These are phyloP conservation scores for Diadumene lineata DNA, from an alignment of 92 coral and sea anemone genomes.

Conservation along the genomic window DNA sequence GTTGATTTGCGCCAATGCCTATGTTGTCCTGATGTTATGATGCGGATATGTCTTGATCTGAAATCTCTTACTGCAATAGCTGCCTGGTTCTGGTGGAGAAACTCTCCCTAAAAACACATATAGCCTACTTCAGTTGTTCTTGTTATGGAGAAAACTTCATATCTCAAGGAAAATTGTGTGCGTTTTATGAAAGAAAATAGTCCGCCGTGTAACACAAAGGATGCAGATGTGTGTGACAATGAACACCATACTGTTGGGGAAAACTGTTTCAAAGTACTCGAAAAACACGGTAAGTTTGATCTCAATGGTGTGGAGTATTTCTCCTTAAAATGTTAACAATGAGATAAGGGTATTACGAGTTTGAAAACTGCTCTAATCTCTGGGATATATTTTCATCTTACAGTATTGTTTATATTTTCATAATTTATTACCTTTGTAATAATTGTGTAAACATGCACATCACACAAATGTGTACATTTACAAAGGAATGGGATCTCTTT, in stretches of 20 bases:
- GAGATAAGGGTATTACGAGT: too few species aligned
- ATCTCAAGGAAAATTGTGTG: background rate
- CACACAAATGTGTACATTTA: too few species aligned
- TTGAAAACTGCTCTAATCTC: too few species aligned
- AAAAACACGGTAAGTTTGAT: conserved; percentile 6
- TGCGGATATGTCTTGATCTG: conserved; percentile 1
- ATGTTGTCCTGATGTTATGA: background rate
- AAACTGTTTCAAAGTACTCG: background rate
- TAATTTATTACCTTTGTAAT: too few species aligned
- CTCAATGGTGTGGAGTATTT: background rate
- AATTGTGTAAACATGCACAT: too few species aligned
- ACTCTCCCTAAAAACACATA: background rate
- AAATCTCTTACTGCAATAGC: background rate
- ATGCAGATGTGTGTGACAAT: conserved; percentile 18
- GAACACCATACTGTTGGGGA: conserved; percentile 2
- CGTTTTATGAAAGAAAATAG: conserved; percentile 52
- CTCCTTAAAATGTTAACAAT: background rate
- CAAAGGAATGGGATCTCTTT: too few species aligned
- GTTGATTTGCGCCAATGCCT: background rate
- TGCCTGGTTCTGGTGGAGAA: background rate
- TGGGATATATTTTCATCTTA: too few species aligned
- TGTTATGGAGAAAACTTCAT: conserved; percentile 22
- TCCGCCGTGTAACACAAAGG: conserved; percentile 28
- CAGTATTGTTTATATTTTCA: too few species aligned
- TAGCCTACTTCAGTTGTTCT: background rate